A percentile compares a stretch with the other conserved stretches of the same genome.
Evolutionary conservation across 1,140 invertebrate genomes (phyloP).

Genomic region (Drosophila neocordata): DNA sequence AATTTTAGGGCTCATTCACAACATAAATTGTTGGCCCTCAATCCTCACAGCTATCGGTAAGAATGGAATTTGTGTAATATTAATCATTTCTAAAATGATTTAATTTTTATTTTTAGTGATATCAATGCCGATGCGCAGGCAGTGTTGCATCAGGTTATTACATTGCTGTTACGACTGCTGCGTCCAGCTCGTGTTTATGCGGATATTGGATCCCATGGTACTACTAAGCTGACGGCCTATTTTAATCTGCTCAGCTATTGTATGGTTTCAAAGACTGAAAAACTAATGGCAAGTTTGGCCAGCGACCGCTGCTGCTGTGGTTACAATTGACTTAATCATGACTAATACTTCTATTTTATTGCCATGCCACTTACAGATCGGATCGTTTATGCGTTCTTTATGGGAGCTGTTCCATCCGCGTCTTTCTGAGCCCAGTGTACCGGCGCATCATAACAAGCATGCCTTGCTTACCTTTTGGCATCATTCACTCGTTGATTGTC

Average conservation of each 20-base stretch:
- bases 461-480: constrained; percentile 96
- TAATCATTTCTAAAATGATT: not conserved
- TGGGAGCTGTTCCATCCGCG: constrained; percentile 98
- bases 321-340: not conserved
- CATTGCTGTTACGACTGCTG: constrained; percentile 89
- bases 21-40: constrained; percentile 72
- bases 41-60: constrained; percentile 77
- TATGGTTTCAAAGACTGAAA: constrained; percentile 94
- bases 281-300: constrained; percentile 90
- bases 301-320: constrained; percentile 1
- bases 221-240: constrained; percentile 95
- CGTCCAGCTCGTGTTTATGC: constrained; percentile 93
- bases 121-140: constrained; percentile 88
- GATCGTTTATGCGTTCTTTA: constrained; percentile 93
- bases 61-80: not conserved
- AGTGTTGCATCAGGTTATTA: constrained; percentile 93
- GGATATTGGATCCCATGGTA: constrained; percentile 92
- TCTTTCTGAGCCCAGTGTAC: constrained; percentile 96
- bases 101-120: constrained; percentile 69
- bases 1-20: constrained; percentile 87
- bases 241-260: constrained; percentile 96
- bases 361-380: constrained; percentile 85
- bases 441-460: constrained; percentile 97
- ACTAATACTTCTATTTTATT: constrained; percentile 43
- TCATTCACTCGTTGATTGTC: constrained; percentile 94